Base-by-base conservation (phyloP, 2,888 invertebrate species). In the Coleophora deauratella region DNA sequence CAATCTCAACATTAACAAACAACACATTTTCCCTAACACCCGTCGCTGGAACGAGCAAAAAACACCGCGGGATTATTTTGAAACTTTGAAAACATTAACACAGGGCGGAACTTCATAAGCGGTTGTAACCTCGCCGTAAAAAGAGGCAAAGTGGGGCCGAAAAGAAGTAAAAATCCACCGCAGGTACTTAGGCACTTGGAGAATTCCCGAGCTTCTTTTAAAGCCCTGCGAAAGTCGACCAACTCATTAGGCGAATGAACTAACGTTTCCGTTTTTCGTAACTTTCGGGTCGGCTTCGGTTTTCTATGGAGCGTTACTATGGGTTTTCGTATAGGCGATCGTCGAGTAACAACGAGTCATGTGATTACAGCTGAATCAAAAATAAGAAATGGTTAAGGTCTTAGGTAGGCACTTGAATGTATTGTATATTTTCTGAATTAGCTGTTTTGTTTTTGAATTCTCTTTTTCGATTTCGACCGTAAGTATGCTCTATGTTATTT, bases 231-330 rank as follows among this genome's bases (percentile, higher is more conserved):
- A 66, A 68, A 68, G 62, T 69, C 66, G 54, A 61, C 62, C 62
- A 61, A 63, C 71, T 72, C 70, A 70, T 72, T 71, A 72, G 65
- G 52, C 55, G 64, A 64, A 59, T 66, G 66, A 67, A 59, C 55
- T 56, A 55, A 63, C 62, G 61, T 59, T 68, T 60, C 53, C 55
- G 52, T 57, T 62, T 63, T 66, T 59, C 47, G 53, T 49, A 59
- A 60, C 55, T 56, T 48, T 40, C 46, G 43, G 49, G 44, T 41
- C 44, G 53, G 50, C 21, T 54, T 57, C 34, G 47, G 51, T 47
- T 53, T 52, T 48, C 33, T 21, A 6, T 35, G 40, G 39, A 36
- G 46, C 47, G 21, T 42, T 47, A 45, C 37, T 33, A 28, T 12
- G 12, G 8, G 9, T n/a, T n/a, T n/a, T n/a, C n/a, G n/a, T n/a